These are phyloP conservation scores for Perca flavescens DNA, from an alignment of 2,113 vertebrate genomes.

Conservation along the genomic window DNA sequence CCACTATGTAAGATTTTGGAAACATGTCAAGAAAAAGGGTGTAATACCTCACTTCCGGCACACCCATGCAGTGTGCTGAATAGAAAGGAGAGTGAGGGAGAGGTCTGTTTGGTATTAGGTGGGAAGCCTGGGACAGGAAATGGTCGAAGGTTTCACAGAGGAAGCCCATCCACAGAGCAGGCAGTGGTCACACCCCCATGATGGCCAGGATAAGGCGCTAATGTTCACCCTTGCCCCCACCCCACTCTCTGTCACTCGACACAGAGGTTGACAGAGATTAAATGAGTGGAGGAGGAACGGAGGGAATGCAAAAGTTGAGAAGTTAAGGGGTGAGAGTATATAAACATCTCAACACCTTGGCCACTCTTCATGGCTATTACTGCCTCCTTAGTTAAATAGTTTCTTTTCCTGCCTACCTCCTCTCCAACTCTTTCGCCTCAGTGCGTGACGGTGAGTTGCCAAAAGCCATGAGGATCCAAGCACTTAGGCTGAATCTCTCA, in stretches of 20 bases:
- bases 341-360: constrained; percentile 71
- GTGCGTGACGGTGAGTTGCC: constrained; percentile 28
- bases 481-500: constrained; percentile 13
- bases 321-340: constrained; percentile 52
- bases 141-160: constrained; percentile 70
- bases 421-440: constrained; percentile 4
- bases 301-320: constrained; percentile 21
- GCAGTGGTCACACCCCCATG: constrained; percentile 37
- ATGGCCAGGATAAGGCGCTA: constrained; percentile 56
- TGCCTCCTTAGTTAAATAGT: constrained; percentile 29
- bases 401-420: constrained; percentile 17
- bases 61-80: constrained; percentile 61
- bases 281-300: constrained; percentile 41
- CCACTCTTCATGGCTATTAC: constrained; percentile 18
- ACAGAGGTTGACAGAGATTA: constrained; percentile 43
- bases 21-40: constrained; percentile 18
- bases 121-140: constrained; percentile 84
- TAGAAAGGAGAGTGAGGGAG: constrained; percentile 73
- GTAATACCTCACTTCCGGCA: constrained; percentile 43
- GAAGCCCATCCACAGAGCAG: constrained; percentile 49
- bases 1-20: constrained; percentile 14
- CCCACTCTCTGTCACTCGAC: constrained; percentile 25
- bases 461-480: constrained; percentile 30
- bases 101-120: constrained; percentile 85
- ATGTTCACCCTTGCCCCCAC: constrained; percentile 51